Evolutionary conservation across 2,797 vertebrate species (phyloP).

Genomic region (Acipenser ruthenus): DNA sequence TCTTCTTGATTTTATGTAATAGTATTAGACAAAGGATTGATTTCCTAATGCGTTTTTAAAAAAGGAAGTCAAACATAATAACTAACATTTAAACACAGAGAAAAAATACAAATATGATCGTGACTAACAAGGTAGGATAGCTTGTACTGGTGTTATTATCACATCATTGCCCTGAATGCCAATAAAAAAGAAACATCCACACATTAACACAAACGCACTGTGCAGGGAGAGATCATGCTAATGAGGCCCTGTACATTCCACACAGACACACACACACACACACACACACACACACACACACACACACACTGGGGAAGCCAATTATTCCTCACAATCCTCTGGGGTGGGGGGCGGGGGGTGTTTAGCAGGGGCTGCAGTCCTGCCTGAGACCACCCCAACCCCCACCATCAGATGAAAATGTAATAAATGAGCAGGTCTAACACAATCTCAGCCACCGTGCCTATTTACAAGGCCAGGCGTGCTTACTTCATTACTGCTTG

Average conservation of each 20-base stretch:
- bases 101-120: too few species aligned
- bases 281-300: too few species aligned
- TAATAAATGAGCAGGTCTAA: slow-evolving; percentile 40
- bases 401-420: slow-evolving; percentile 22
- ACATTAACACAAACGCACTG: not conserved
- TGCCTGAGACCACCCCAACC: slow-evolving; percentile 3
- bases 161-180: slow-evolving; percentile 1
- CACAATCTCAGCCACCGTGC: slow-evolving; percentile 23
- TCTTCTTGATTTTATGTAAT: too few species aligned
- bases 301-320: not conserved
- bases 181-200: slow-evolving; percentile 13
- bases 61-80: too few species aligned
- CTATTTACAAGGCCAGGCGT: slow-evolving; percentile 35
- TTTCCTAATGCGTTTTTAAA: too few species aligned
- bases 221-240: slow-evolving; percentile 10
- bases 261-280: slow-evolving; percentile 5
- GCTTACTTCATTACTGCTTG: slow-evolving; percentile 41
- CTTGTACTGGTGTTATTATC: slow-evolving; percentile 1
- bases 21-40: too few species aligned
- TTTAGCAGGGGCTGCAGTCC: too few species aligned
- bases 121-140: slow-evolving; percentile 7
- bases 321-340: slow-evolving; percentile 16
- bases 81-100: too few species aligned
- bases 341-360: too few species aligned
- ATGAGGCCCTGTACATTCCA: slow-evolving; percentile 16